Evolutionary conservation across 2,113 vertebrate genomes (phyloP), one percentile per base, ranked within the genome.

Genomic region (Triplophysa dalaica): DNA sequence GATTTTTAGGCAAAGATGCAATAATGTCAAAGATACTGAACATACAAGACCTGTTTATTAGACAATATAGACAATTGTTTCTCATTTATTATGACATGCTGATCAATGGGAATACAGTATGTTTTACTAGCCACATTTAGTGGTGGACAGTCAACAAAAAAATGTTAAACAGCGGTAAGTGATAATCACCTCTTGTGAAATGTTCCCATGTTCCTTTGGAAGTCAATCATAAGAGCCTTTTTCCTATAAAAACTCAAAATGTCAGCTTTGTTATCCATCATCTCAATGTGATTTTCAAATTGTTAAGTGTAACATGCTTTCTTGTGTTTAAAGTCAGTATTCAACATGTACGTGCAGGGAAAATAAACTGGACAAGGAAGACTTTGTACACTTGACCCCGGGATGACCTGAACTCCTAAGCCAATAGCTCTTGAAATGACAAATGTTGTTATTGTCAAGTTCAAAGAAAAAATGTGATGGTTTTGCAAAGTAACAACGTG

Each of bases 391-490:
- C 45, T 77, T 65, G 75, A 77, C 75, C 75, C 17, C 19, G 16
- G 45, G 26, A 33, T 63, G 60, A 75, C 60, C 60, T 14, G 73
- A 29, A 24, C 21, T 75, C 58, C 73, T 60, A 75, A 38, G 62
- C 24, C 24, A 38, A 17, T 45, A 16, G 38, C 58, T 63, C 38
- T 77, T 52, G 17, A 65, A 54, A 77, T 77, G 62, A 75, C 60
- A 63, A 75, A 75, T 75, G 21, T 50, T 38, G 75, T 65, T 65
- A 77, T 77, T 77, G 62, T 65, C 45, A 12, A 54, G 45, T 54
- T 54, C 33, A 26, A 52, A 54, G 45, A 77, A 77, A 12, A 8
- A 48, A 76, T 16, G n/a, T 24, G 21, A 13, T 4, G 60, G 21
- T 65, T 75, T 16, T 43, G 22, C n/a, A 73, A 73, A 43, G 54